phyloP scores from a whole-genome alignment of 2,797 vertebrate species.

The Falco biarmicus region DNA sequence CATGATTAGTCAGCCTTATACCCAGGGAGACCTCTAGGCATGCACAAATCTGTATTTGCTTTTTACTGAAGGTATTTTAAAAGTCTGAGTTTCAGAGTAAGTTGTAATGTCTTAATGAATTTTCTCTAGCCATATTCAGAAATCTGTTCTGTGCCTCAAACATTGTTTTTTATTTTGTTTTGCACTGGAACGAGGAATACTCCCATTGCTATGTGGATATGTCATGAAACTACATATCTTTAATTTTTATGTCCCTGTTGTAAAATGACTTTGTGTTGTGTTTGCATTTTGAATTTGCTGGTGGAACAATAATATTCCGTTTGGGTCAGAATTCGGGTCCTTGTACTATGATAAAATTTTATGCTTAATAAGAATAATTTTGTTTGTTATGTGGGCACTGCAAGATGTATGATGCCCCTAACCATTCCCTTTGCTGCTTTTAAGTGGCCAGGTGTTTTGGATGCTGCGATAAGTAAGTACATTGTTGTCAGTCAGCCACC shows the following conservation, averaged over 20 bases:
- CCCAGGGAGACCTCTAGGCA: not conserved
- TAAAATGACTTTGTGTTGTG: not conserved
- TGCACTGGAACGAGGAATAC: not conserved
- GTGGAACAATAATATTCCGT: not conserved
- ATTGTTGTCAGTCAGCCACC: constrained; percentile 8
- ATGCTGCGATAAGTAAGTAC: not conserved
- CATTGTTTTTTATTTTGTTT: not conserved
- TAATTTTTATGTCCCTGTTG: not conserved
- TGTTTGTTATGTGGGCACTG: not conserved
- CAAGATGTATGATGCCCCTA: not conserved
- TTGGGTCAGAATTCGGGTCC: not conserved
- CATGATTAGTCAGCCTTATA: not conserved
- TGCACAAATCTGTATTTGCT: not conserved
- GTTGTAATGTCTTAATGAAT: not conserved
- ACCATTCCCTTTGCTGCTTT: not conserved
- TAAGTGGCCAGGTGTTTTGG: constrained; percentile 8
- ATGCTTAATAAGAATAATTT: constrained; percentile 22
- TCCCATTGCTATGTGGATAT: not conserved
- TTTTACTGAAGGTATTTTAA: not conserved
- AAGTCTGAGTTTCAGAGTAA: not conserved
- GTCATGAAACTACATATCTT: not conserved
- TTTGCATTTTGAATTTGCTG: not conserved
- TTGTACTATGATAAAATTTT: not conserved
- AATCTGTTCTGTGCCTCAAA: not conserved
- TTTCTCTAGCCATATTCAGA: not conserved